These are phyloP conservation scores for Arge pagana DNA, from an alignment of 2,888 invertebrate genomes.

Conservation along the genomic window DNA sequence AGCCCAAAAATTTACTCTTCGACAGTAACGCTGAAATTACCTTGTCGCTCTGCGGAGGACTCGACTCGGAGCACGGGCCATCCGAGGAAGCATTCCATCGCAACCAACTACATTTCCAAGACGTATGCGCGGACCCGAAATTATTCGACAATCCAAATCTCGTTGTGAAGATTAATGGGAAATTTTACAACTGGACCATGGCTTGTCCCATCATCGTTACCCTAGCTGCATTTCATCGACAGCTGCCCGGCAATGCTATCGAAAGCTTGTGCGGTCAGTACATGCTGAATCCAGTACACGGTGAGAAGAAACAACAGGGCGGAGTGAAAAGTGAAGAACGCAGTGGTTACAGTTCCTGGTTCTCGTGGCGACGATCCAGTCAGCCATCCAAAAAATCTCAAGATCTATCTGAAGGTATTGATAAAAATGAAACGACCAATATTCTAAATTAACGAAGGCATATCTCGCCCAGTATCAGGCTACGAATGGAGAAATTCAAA, in stretches of 20 bases:
- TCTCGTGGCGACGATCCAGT: conserved; percentile 60
- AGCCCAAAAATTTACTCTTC: conserved; percentile 62
- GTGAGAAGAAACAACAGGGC: conserved; percentile 44
- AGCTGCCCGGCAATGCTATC: conserved; percentile 68
- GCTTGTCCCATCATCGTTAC: conserved; percentile 91
- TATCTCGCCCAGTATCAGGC: too few relatives aligned
- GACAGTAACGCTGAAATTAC: conserved; percentile 64
- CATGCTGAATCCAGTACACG: conserved; percentile 44
- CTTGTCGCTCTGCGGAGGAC: conserved; percentile 78
- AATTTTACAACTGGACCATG: conserved; percentile 88
- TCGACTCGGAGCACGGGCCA: conserved; percentile 61
- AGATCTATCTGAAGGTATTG: conserved; percentile 41
- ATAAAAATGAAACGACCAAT: too few relatives aligned
- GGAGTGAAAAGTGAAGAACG: conserved; percentile 40
- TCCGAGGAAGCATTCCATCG: conserved; percentile 68
- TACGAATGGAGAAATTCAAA: too few relatives aligned
- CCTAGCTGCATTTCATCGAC: conserved; percentile 82
- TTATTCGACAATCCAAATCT: conserved; percentile 80
- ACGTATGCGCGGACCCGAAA: conserved; percentile 72
- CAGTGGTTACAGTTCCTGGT: conserved; percentile 62
- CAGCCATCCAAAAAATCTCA: conserved; percentile 48
- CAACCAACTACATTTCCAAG: conserved; percentile 61
- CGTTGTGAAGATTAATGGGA: conserved; percentile 83
- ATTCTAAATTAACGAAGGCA: too few relatives aligned
- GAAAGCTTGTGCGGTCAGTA: conserved; percentile 47